Percentiles rank a stretch among this genome's conserved stretches.
Evolutionary conservation across 2,888 invertebrate species (phyloP).

Genomic region (Tetragonisca angustula): DNA sequence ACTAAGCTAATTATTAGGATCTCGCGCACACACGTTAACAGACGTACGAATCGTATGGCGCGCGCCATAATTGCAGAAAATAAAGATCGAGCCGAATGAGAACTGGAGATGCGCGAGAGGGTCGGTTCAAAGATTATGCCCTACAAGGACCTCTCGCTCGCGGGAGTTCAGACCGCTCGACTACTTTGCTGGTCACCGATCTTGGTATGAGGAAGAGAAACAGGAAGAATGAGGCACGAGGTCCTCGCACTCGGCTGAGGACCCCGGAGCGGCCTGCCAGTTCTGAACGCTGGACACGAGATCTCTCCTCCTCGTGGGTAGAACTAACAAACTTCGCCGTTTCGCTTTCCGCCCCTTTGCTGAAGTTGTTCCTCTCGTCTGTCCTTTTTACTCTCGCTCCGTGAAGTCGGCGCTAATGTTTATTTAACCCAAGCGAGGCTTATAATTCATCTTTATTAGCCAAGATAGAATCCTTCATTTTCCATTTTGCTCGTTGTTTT

Average conservation of each 20-base stretch:
- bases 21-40: slow-evolving; percentile 39
- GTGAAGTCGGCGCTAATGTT: background rate
- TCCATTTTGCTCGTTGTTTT: no score
- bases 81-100: slow-evolving; percentile 54
- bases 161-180: slow-evolving; percentile 48
- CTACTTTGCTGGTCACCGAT: slow-evolving; percentile 49
- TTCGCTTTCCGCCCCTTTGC: background rate
- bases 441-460: background rate
- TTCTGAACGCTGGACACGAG: slow-evolving; percentile 41
- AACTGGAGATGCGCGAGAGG: slow-evolving; percentile 41
- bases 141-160: slow-evolving; percentile 56
- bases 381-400: background rate
- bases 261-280: slow-evolving; percentile 25
- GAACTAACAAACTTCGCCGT: background rate
- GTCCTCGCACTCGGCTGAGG: slow-evolving; percentile 52
- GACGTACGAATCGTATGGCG: slow-evolving; percentile 57
- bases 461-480: no score
- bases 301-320: slow-evolving; percentile 33
- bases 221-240: slow-evolving; percentile 48
- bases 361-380: background rate
- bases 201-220: slow-evolving; percentile 58
- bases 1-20: slow-evolving; percentile 49
- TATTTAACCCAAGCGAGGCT: background rate
- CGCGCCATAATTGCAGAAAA: slow-evolving; percentile 60
- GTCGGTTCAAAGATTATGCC: slow-evolving; percentile 61